Conservation (phyloP, 2,888 invertebrate species). For the Eilema depressum region DNA sequence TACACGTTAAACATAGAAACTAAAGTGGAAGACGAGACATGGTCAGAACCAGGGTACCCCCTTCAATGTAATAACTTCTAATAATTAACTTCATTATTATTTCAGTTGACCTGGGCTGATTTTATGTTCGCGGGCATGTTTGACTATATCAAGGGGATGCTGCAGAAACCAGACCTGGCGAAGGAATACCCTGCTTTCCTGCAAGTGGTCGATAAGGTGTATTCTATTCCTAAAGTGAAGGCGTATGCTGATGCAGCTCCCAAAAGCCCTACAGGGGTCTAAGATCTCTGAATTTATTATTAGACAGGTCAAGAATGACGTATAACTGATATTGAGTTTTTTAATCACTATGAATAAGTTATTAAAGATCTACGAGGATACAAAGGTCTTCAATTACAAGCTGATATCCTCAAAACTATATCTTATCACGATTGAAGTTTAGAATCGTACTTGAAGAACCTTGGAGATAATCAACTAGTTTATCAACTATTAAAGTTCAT, state of each 20-base stretch:
- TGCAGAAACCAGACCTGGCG: constrained; percentile 56
- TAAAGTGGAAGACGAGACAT: too few relatives aligned
- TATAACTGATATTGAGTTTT: not conserved
- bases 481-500: too few relatives aligned
- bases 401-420: not conserved
- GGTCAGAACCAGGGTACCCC: too few relatives aligned
- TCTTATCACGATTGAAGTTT: too few relatives aligned
- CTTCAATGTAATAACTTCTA: constrained; percentile 68
- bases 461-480: too few relatives aligned
- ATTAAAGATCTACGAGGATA: not conserved
- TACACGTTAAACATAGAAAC: too few relatives aligned
- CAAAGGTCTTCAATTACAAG: not conserved
- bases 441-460: too few relatives aligned
- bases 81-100: constrained; percentile 4
- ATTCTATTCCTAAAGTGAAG: constrained; percentile 64
- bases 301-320: not conserved
- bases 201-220: constrained; percentile 62
- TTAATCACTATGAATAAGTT: not conserved
- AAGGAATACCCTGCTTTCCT: constrained; percentile 65
- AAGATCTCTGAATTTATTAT: not conserved
- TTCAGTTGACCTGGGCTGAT: constrained; percentile 57
- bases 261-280: constrained; percentile 3
- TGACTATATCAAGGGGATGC: constrained; percentile 48
- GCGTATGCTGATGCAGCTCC: constrained; percentile 62
- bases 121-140: constrained; percentile 53